Evolutionary conservation across 2,888 invertebrate species (phyloP).

Genomic region (Tachina grossa): DNA sequence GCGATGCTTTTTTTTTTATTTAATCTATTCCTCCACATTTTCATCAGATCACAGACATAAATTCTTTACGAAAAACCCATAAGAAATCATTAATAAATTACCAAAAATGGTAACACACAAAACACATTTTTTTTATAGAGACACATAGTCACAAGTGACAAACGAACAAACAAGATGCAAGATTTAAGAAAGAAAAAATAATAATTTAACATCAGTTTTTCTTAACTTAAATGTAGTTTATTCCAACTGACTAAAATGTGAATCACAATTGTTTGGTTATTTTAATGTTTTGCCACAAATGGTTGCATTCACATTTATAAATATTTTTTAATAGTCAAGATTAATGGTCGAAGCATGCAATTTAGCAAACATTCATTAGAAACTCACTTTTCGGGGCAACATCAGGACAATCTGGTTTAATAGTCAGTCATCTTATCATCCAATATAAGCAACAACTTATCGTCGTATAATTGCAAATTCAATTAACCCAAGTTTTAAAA

Average conservation of each 20-base stretch:
- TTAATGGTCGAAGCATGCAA: constrained; percentile 55
- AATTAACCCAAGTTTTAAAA: constrained; percentile 48
- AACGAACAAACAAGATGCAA: constrained; percentile 16
- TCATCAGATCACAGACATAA: constrained; percentile 27
- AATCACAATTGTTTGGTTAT: constrained; percentile 18
- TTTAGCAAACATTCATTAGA: constrained; percentile 18
- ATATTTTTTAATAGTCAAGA: constrained; percentile 50
- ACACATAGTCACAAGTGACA: neutral
- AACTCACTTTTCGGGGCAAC: constrained; percentile 17
- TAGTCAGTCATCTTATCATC: neutral
- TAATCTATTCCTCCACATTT: constrained; percentile 13
- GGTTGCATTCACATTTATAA: constrained; percentile 42
- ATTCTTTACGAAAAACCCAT: constrained; percentile 24
- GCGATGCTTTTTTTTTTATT: constrained; percentile 12
- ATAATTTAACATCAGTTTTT: neutral
- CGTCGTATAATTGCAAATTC: constrained; percentile 32
- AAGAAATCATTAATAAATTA: constrained; percentile 45
- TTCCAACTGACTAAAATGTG: constrained; percentile 22
- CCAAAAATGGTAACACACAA: constrained; percentile 52
- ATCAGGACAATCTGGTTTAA: constrained; percentile 31
- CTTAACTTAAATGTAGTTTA: constrained; percentile 33
- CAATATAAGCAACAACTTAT: neutral
- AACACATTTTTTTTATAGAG: constrained; percentile 1
- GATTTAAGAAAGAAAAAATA: neutral
- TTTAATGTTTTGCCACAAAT: constrained; percentile 36